phyloP scores from a whole-genome alignment of 2,797 vertebrate genomes.

The Sebastes ruberrimus region DNA sequence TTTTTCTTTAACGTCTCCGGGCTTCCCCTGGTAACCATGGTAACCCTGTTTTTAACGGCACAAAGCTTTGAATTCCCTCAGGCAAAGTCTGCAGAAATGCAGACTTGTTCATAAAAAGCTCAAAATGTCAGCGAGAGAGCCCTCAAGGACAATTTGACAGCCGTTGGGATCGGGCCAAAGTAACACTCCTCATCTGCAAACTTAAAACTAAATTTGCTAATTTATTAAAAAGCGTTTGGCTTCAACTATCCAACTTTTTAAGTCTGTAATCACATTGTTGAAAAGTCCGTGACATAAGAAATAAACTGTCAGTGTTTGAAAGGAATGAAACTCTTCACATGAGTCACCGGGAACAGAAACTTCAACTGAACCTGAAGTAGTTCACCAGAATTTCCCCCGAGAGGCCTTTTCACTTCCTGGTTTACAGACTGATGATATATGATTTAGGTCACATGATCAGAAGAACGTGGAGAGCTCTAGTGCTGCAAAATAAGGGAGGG shows the following conservation, averaged over 20 bases:
- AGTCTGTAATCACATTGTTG: not conserved
- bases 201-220: not conserved
- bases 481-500: not conserved
- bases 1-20: too few species aligned
- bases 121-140: too few species aligned
- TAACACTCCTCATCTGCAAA: not conserved
- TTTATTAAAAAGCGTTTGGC: not conserved
- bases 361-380: not conserved
- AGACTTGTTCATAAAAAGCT: too few species aligned
- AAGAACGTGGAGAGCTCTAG: not conserved
- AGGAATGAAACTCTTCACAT: slow-evolving; percentile 30
- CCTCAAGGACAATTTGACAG: too few species aligned
- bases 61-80: too few species aligned
- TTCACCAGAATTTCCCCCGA: not conserved
- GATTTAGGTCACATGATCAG: not conserved
- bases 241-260: not conserved
- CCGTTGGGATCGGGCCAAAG: too few species aligned
- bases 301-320: not conserved
- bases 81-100: too few species aligned
- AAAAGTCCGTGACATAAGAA: too few species aligned
- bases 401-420: slow-evolving; percentile 38
- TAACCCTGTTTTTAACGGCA: too few species aligned
- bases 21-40: too few species aligned
- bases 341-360: not conserved
- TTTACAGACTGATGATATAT: slow-evolving; percentile 36